Evolutionary conservation across 1,140 invertebrate species (phyloP), one percentile per base, ranked within the genome.

Genomic region (Drosophila asahinai): DNA sequence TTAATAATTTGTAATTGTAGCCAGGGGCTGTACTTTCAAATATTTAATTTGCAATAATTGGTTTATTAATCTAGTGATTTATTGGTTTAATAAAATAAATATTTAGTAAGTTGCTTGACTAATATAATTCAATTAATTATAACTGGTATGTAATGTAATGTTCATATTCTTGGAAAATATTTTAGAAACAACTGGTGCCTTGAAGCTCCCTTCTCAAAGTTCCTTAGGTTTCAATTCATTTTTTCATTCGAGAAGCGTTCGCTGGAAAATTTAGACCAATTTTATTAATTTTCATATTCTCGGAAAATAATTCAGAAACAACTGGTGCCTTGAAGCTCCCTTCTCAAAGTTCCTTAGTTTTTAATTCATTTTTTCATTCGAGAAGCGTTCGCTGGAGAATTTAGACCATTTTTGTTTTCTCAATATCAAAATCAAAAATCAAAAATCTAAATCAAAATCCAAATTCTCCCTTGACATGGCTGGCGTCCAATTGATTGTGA

Each of bases 401-500:
- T 55, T 8, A 40, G 38, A 55, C 3, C 0, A 3, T 2, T 14
- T 38, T 15, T 22, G 38, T 14, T 38, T 4, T 3, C 36, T n/a
- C 19, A 2, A 22, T 1, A 25, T 25, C 3, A 25, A 25, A 25
- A 25, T 3, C 22, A 25, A 25, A 25, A 25, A 25, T 25, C 1
- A 3, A 27, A 38, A 0, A n/a, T n/a, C n/a, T n/a, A 25, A 25
- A 25, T 25, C 1, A 3, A 27, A 38, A 0, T 49, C 48, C 0
- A 5, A 8, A 36, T 15, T 15, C 17, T 14, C 7, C 5, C 22
- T n/a, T 11, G 40, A 59, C n/a, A 52, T 42, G 15, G 3, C 49
- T 5, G 33, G 15, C 2, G 51, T 63, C 49, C 42, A 61, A 1
- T 17, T 83, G 3, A 59, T 82, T 51, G 48, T 82, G 0, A 70